Evolutionary conservation across 2,113 vertebrate species (phyloP).

Genomic region (Narcine bancroftii): DNA sequence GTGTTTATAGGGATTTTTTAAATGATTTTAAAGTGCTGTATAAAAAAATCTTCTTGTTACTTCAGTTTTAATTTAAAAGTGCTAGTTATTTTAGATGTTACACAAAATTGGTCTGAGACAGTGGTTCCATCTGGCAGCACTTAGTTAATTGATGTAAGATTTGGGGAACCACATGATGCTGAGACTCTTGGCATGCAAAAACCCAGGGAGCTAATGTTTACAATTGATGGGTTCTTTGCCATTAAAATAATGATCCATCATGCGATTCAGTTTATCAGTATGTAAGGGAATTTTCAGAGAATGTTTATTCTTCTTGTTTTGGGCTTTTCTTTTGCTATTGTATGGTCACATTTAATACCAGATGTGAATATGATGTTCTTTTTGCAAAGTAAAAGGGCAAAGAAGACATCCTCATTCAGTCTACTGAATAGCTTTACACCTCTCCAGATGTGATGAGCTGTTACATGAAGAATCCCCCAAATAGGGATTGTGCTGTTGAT

Average conservation of each 20-base stretch:
- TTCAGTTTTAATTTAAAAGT: neutral
- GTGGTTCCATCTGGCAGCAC: neutral
- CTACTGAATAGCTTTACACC: neutral
- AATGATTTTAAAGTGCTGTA: neutral
- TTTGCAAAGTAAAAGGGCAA: conserved; percentile 9
- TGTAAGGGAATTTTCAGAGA: neutral
- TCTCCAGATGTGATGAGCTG: neutral
- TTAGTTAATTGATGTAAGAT: neutral
- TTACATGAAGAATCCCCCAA: neutral
- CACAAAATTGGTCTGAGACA: neutral
- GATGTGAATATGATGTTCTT: conserved; percentile 18
- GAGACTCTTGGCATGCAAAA: neutral
- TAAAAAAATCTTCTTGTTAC: neutral
- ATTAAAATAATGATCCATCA: neutral
- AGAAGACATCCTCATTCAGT: neutral
- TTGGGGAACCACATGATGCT: neutral
- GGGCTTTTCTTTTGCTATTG: neutral
- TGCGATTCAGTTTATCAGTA: neutral
- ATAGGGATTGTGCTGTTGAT: neutral
- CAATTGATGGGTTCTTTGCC: neutral
- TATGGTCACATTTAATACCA: neutral
- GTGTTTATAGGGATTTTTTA: neutral
- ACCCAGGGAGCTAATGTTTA: neutral
- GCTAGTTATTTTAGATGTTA: neutral
- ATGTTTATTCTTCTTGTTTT: neutral